Evolutionary conservation across 1,140 invertebrate species (phyloP).

Genomic region (Cotesia chilonis): DNA sequence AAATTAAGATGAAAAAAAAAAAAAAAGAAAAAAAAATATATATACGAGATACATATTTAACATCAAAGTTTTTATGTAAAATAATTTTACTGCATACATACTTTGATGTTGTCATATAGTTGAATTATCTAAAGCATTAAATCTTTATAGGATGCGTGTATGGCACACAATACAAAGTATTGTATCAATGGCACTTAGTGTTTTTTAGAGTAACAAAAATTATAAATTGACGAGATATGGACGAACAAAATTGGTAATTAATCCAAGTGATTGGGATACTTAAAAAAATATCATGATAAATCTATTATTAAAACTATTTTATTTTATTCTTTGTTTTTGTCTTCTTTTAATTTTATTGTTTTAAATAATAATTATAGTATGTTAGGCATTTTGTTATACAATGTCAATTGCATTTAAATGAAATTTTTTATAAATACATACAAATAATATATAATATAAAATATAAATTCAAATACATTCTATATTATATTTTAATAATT

Average conservation of each 20-base stretch:
- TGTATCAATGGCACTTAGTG: conserved; percentile 30
- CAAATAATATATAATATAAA: neutral
- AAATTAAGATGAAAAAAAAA: conserved; percentile 10
- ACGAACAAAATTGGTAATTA: conserved; percentile 9
- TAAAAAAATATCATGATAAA: neutral
- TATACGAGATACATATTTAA: conserved; percentile 1
- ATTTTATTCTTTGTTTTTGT: conserved; percentile 5
- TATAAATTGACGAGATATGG: neutral
- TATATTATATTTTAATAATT: conserved; percentile 14
- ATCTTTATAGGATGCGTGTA: conserved; percentile 15
- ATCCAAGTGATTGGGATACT: conserved; percentile 12
- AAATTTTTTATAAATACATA: neutral
- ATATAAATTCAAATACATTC: neutral
- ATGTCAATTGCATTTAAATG: conserved; percentile 17
- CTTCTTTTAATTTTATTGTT: neutral
- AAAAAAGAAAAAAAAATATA: too few relatives aligned
- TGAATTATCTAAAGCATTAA: neutral
- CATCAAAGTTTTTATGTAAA: conserved; percentile 6
- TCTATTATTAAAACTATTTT: neutral
- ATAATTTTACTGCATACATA: conserved; percentile 5
- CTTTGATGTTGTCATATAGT: conserved; percentile 11
- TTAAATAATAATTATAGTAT: neutral
- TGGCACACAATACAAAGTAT: conserved; percentile 34
- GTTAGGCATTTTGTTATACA: neutral
- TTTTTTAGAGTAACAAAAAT: conserved; percentile 9